Conservation (phyloP, 2,797 vertebrate species). For the Heterohyrax brucei region DNA sequence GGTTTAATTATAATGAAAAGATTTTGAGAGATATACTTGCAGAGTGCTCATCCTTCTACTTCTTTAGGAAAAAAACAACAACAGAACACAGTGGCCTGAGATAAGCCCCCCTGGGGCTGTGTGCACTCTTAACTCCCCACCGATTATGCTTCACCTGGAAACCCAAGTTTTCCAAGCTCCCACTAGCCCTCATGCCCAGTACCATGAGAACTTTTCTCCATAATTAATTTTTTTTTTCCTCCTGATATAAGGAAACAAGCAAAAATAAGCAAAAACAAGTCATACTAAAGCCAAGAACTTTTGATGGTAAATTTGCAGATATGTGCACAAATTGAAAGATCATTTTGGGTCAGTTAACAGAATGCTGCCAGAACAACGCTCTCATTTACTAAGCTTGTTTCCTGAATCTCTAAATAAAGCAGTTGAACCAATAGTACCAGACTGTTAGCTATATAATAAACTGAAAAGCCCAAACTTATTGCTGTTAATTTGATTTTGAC, state of each 20-base stretch:
- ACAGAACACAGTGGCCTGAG: neutral
- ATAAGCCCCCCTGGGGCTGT: neutral
- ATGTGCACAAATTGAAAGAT: neutral
- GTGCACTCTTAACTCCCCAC: neutral
- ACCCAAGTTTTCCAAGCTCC: neutral
- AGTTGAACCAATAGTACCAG: neutral
- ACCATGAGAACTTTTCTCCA: neutral
- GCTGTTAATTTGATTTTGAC: no score
- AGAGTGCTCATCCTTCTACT: neutral
- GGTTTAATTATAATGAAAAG: no score
- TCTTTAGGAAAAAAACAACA: neutral
- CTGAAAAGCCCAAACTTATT: no score
- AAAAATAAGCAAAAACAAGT: slow-evolving; percentile 5
- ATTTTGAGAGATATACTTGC: neutral
- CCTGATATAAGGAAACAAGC: neutral
- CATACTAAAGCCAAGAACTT: neutral
- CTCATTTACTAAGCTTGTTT: neutral
- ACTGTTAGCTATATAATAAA: neutral
- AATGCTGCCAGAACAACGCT: neutral
- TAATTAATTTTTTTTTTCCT: slow-evolving; percentile 13
- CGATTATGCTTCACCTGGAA: neutral
- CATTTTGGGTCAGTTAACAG: neutral
- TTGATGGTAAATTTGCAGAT: slow-evolving; percentile 28
- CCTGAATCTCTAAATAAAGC: neutral
- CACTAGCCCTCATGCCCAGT: neutral